Evolutionary conservation across 1,140 invertebrate genomes (phyloP).

Genomic region (Aphelenchoides avenae): DNA sequence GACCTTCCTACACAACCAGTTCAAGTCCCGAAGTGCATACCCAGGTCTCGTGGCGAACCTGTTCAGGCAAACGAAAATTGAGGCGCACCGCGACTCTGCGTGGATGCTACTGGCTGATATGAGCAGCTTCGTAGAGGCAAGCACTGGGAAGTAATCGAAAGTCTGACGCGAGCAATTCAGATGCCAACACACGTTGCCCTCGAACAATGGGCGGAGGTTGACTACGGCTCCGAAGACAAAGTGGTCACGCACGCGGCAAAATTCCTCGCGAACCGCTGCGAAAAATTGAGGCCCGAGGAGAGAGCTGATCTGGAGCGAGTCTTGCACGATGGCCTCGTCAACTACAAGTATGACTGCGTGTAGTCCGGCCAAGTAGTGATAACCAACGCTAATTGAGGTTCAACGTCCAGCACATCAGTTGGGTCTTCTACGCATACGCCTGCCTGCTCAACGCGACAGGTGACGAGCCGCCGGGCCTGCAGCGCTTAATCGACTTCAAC

Average conservation of each 20-base stretch:
- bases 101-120: conserved; percentile 42
- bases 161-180: too few relatives aligned
- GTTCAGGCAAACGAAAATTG: conserved; percentile 1
- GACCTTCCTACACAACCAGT: conserved; percentile 3
- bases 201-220: conserved; percentile 16
- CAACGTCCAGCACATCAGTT: too few relatives aligned
- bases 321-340: too few relatives aligned
- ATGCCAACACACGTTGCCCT: too few relatives aligned
- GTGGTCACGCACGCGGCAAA: conserved; percentile 27
- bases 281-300: background rate
- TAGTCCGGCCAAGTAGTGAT: too few relatives aligned
- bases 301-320: conserved; percentile 6
- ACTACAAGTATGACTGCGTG: too few relatives aligned
- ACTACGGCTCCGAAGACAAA: conserved; percentile 15
- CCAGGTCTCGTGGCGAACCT: conserved; percentile 19
- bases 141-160: too few relatives aligned
- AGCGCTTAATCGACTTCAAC: too few relatives aligned
- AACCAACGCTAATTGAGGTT: too few relatives aligned
- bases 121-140: conserved; percentile 26
- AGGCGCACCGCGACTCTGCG: conserved; percentile 21
- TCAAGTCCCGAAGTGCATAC: conserved; percentile 10
- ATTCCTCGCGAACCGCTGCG: conserved; percentile 22
- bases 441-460: too few relatives aligned
- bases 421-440: too few relatives aligned
- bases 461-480: too few relatives aligned